Base-by-base conservation (phyloP, 1,140 invertebrate species). In the Drosophila tsacasi region DNA sequence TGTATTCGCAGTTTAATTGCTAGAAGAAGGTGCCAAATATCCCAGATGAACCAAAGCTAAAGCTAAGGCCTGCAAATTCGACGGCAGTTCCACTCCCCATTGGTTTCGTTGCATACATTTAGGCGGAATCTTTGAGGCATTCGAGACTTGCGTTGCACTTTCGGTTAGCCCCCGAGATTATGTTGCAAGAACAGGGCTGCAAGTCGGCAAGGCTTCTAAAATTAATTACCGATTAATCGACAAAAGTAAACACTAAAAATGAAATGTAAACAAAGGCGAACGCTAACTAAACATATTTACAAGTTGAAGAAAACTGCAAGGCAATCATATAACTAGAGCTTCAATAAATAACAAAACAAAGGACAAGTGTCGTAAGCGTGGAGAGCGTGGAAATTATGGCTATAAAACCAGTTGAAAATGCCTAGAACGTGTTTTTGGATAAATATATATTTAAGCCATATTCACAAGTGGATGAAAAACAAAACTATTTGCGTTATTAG, bases 311-410 rank as follows among this genome's bases (percentile, higher is more conserved):
- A 80, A 90, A 85, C 86, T 92, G 91, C 91, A 92, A 91, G 91
- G 91, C 91, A 92, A 92, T 92, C 91, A 92, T 92, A 91, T 75
- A 92, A 92, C 83, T 92, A 92, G 91, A 91, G 89, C 87, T 92
- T 92, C 85, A 83, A 86, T 81, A 91, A 90, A 81, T 81, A 64
- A 67, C 73, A 81, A 66, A 64, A 67, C 69, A 81, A 66, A 71
- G 44, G 69, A 81, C 42, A 67, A 82, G 66, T 71, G 83, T 72
- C 80, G 83, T 79, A 79, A 79, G 32, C 52, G 15, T 39, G 52
- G 5, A 10, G 39, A 74, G 27, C 40, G 46, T 58, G 50, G 57
- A 59, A 59, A 61, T 54, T 76, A 80, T 80, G 77, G 66, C 69
- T 75, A 76, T n/a, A 72, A 80, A 57, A 59, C 40, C 59, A 65